Evolutionary conservation across 2,113 vertebrate species (phyloP).

Genomic region (Balaeniceps rex): DNA sequence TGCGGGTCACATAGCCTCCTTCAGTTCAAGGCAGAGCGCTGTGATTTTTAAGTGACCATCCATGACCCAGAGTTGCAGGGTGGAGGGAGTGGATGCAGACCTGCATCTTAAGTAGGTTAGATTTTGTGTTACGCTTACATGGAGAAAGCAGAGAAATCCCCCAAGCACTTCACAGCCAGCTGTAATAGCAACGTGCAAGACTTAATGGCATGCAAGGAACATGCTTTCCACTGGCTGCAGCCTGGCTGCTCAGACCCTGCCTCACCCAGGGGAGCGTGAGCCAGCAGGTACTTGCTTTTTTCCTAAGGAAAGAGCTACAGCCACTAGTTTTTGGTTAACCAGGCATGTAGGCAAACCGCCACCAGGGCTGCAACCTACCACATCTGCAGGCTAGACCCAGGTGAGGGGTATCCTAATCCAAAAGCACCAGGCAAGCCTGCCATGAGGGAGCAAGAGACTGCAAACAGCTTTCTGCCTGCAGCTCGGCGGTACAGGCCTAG

Average conservation of each 20-base stretch:
- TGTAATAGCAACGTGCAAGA: neutral
- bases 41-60: neutral
- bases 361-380: neutral
- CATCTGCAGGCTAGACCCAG: neutral
- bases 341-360: neutral
- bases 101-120: neutral
- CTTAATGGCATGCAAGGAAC: neutral
- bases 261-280: fast-evolving
- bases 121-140: neutral
- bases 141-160: neutral
- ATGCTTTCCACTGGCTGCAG: neutral
- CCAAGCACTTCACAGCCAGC: neutral
- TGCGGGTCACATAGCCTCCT: neutral
- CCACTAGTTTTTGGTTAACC: neutral
- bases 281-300: neutral
- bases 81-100: neutral
- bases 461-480: neutral
- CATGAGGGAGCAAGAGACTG: neutral
- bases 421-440: neutral
- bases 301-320: neutral
- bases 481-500: neutral
- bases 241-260: neutral
- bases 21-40: neutral
- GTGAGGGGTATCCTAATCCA: neutral
- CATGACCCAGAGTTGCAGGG: neutral